Base-by-base conservation (phyloP, 30 jellyfish, hydroid and myxozoan species). In the Mastigias papua region DNA sequence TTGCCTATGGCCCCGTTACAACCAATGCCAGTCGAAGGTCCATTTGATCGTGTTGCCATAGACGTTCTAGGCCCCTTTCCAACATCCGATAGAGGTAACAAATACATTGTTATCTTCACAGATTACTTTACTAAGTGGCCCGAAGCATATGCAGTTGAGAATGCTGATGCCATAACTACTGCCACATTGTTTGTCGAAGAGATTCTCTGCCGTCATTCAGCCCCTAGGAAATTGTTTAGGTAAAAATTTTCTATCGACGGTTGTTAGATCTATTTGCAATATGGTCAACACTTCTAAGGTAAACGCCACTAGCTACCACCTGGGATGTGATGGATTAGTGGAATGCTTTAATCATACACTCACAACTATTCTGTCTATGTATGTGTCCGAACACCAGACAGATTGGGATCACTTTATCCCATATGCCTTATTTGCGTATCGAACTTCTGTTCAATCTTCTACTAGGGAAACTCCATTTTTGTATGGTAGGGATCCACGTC, bases 41-140 rank as follows among this genome's bases (percentile, higher is more conserved):
- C 93, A 9, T 89, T 80, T 49, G 92, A 80, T 46, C 93, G 89
- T 2, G 97, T 80, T 1, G 92, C 92, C 34, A 84, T 80, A n/a
- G 97, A 89, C 64, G 89, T 89, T 34, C 48, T 81, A 61, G 92
- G 97, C 78, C 97, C 92, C 37, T 71, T 89, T 71, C 97, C 97
- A 7, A 68, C 83, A 61, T 69, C 92, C 3, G 71, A 80, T 4
- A 65, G 72, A 22, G 97, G 97, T 19, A 80, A 42, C 13, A 42
- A 42, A 42, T 42, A 42, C 54, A 15, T 42, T 42, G 13, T 42
- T 42, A 15, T 42, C 7, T 42, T 42, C 54, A 4, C 0, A 42
- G 54, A 42, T 42, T 42, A 42, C 13, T 42, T 66, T 49, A 76
- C 51, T 13, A 58, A 70, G 9, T 89, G 97, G 93, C 92, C 97